phyloP scores from a whole-genome alignment of 2,888 invertebrate species.

The Xanthorhoe spadicearia region DNA sequence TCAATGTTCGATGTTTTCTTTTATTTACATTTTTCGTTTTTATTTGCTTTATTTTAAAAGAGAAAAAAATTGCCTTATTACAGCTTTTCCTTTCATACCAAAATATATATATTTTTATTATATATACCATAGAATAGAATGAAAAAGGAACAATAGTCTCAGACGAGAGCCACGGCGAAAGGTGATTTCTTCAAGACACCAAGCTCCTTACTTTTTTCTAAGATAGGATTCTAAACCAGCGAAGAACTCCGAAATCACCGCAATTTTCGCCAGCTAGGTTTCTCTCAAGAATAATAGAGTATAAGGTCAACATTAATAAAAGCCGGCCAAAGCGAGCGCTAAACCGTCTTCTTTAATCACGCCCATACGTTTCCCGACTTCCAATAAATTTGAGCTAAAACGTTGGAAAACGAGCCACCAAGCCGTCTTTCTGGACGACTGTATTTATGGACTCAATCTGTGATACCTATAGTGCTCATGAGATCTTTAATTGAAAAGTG shows the following conservation, averaged over 20 bases:
- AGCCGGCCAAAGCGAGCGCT: constrained; percentile 38
- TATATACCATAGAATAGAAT: too few relatives aligned
- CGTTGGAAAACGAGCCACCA: constrained; percentile 44
- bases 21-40: too few relatives aligned
- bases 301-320: constrained; percentile 51
- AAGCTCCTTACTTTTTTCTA: background rate
- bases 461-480: background rate
- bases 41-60: too few relatives aligned
- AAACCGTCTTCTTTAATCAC: constrained; percentile 50
- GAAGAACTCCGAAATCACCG: constrained; percentile 10
- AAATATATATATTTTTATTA: too few relatives aligned
- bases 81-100: too few relatives aligned
- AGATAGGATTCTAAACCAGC: background rate
- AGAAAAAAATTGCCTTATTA: too few relatives aligned
- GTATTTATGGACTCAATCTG: constrained; percentile 34
- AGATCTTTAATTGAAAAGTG: background rate
- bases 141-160: too few relatives aligned
- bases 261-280: constrained; percentile 21
- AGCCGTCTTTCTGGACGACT: constrained; percentile 37
- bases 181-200: too few relatives aligned
- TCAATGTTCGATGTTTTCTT: too few relatives aligned
- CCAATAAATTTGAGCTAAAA: constrained; percentile 54
- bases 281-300: constrained; percentile 42
- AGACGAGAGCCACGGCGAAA: too few relatives aligned
- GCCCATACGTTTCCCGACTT: constrained; percentile 50